These are phyloP conservation scores for Limnephilus rhombicus DNA, from an alignment of 2,888 invertebrate genomes.

Conservation along the genomic window DNA sequence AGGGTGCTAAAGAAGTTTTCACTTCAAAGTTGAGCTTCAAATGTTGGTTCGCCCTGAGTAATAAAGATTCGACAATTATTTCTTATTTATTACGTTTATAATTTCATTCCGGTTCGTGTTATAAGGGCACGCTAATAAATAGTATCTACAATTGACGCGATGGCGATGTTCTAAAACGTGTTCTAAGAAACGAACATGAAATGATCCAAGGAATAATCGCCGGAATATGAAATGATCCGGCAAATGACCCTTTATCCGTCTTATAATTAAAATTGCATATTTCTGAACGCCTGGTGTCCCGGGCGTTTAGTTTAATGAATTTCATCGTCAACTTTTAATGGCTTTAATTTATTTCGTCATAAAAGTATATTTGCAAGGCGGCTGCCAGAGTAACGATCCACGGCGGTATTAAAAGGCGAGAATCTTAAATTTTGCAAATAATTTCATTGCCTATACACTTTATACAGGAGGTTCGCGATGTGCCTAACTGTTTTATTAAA, in stretches of 20 bases:
- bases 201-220: background rate
- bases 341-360: constrained; percentile 37
- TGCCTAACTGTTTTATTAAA: background rate
- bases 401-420: constrained; percentile 40
- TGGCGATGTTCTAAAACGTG: background rate
- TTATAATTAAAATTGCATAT: constrained; percentile 20
- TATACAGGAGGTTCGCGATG: background rate
- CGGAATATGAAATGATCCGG: background rate
- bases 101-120: background rate
- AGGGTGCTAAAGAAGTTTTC: too few species aligned
- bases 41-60: too few species aligned
- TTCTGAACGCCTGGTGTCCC: constrained; percentile 15
- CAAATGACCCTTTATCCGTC: background rate
- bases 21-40: too few species aligned
- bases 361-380: constrained; percentile 38
- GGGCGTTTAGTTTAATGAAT: constrained; percentile 30
- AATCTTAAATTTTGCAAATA: constrained; percentile 38
- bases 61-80: too few species aligned
- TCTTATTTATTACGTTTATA: too few species aligned
- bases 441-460: constrained; percentile 31
- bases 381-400: constrained; percentile 26
- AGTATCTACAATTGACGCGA: background rate
- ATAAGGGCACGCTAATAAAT: background rate
- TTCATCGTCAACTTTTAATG: constrained; percentile 39
- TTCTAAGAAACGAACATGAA: background rate